Evolutionary conservation across 1,140 invertebrate genomes (phyloP).

Genomic region (Bombus haemorrhoidalis): DNA sequence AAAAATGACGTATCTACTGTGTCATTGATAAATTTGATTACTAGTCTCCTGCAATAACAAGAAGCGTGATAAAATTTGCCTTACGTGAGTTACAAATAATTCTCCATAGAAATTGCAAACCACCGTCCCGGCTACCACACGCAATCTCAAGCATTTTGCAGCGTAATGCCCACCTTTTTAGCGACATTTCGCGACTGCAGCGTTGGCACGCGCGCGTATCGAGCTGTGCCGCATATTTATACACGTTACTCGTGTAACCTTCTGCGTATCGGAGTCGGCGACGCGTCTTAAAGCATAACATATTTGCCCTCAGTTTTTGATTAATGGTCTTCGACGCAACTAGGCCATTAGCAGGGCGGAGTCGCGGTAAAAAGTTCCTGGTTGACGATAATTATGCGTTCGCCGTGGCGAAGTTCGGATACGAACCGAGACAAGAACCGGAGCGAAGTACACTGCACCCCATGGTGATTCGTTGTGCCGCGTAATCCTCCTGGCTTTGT

Average conservation of each 20-base stretch:
- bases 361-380: slow-evolving; percentile 45
- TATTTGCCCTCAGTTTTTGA: slow-evolving; percentile 64
- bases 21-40: neutral
- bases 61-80: no score
- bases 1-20: no score
- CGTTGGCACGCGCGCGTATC: slow-evolving; percentile 24
- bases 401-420: neutral
- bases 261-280: slow-evolving; percentile 40
- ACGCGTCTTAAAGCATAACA: slow-evolving; percentile 51
- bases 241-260: slow-evolving; percentile 57
- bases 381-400: slow-evolving; percentile 17
- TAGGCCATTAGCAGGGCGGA: slow-evolving; percentile 53
- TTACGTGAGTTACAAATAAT: neutral
- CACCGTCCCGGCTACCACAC: neutral
- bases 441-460: neutral
- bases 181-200: neutral
- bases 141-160: neutral
- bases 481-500: neutral
- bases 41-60: neutral
- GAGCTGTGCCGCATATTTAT: slow-evolving; percentile 60
- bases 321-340: slow-evolving; percentile 56
- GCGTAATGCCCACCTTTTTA: neutral
- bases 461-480: slow-evolving; percentile 3
- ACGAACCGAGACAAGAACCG: slow-evolving; percentile 4
- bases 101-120: neutral